Conservation (phyloP, 2,797 vertebrate species). For the Craterocephalus amniculus region DNA sequence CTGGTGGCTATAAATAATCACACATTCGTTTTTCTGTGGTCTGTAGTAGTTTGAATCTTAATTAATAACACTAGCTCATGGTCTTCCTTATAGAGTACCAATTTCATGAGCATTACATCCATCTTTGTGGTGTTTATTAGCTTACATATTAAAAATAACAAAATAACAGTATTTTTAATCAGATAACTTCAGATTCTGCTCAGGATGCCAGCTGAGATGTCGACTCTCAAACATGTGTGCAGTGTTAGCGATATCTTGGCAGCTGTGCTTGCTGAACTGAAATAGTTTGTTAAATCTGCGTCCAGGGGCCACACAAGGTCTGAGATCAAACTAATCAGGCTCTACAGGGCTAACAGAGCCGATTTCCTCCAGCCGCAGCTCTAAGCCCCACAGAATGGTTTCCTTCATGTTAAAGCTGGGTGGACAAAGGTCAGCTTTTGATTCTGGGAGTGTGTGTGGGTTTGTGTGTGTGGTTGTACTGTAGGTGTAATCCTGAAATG, state of each 20-base stretch:
- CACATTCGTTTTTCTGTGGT: neutral
- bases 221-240: neutral
- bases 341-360: slow-evolving; percentile 51
- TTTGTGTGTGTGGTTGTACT: slow-evolving; percentile 5
- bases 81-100: neutral
- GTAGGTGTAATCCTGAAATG: slow-evolving; percentile 20
- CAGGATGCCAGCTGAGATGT: neutral
- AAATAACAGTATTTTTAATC: neutral
- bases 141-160: neutral
- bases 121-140: neutral
- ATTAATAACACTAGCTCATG: neutral
- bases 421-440: slow-evolving; percentile 72
- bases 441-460: slow-evolving; percentile 3
- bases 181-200: neutral
- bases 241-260: slow-evolving; percentile 32
- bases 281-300: slow-evolving; percentile 23
- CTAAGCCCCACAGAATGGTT: slow-evolving; percentile 68
- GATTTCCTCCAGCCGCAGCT: slow-evolving; percentile 60
- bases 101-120: neutral
- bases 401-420: slow-evolving; percentile 67
- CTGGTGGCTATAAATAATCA: neutral
- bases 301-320: slow-evolving; percentile 11
- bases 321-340: slow-evolving; percentile 64
- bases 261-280: neutral
- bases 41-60: neutral